Evolutionary conservation across 2,797 vertebrate species (phyloP).

Genomic region (Sciurus carolinensis): DNA sequence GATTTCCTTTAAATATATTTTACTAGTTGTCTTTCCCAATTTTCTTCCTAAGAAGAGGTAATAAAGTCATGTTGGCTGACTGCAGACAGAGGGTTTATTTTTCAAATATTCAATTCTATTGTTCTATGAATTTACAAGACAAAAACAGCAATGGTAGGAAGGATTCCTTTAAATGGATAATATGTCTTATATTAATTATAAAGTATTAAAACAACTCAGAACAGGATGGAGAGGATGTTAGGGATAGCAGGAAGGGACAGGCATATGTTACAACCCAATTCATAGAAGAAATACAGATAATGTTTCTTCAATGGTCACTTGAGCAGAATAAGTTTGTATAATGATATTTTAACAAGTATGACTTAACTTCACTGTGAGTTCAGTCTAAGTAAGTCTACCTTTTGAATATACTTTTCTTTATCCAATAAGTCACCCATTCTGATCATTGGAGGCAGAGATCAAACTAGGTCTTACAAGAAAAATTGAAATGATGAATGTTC

Average conservation of each 20-base stretch:
- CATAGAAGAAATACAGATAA: neutral
- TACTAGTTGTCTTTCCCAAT: neutral
- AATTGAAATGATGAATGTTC: neutral
- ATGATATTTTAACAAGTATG: neutral
- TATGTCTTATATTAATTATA: conserved; percentile 12
- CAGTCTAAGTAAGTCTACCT: neutral
- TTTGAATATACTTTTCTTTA: neutral
- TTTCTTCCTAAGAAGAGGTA: neutral
- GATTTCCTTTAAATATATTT: neutral
- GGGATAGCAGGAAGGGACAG: neutral
- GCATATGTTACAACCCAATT: neutral
- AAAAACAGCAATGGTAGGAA: neutral
- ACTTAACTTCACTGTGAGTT: neutral
- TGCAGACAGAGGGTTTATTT: neutral
- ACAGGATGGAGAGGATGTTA: neutral
- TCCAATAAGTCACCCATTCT: neutral
- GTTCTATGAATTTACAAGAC: neutral
- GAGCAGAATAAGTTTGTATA: neutral
- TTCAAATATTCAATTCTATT: neutral
- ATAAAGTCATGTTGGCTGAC: neutral
- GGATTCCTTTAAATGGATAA: neutral
- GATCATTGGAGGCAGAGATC: neutral
- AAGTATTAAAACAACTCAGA: neutral
- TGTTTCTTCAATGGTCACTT: neutral
- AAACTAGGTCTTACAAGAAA: neutral